These are phyloP conservation scores for Candidula unifasciata DNA, from an alignment of 2,888 invertebrate genomes.

Conservation along the genomic window DNA sequence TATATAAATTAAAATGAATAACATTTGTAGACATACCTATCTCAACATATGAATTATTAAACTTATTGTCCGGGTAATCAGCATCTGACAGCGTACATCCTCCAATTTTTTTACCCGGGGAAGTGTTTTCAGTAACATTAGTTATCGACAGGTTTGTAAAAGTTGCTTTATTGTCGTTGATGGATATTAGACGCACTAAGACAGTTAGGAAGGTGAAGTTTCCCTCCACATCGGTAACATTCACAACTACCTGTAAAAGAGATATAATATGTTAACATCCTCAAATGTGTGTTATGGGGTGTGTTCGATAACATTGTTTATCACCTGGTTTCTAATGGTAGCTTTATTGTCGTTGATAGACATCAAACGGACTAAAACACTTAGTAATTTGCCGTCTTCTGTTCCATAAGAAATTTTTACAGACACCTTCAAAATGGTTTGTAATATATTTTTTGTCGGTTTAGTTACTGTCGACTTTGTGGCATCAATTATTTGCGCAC, in stretches of 20 bases:
- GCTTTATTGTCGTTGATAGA: conserved; percentile 1
- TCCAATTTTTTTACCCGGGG: neutral
- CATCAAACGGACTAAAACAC: neutral
- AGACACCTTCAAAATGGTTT: no score
- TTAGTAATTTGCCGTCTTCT: neutral
- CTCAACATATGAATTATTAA: neutral
- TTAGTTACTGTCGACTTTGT: no score
- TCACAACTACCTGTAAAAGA: neutral
- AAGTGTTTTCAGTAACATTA: neutral
- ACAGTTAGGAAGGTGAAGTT: neutral
- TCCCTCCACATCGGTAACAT: neutral
- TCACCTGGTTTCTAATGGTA: neutral
- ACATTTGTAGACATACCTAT: neutral
- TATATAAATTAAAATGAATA: neutral
- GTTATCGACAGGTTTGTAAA: neutral
- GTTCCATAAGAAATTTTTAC: no score
- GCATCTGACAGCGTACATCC: neutral
- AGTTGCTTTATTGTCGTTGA: neutral
- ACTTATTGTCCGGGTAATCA: neutral
- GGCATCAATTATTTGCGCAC: no score
- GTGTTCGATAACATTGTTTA: neutral
- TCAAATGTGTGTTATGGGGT: neutral
- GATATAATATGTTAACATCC: no score
- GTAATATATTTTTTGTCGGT: no score
- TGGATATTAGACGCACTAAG: neutral